Percentiles rank a stretch among this genome's conserved stretches.
Evolutionary conservation across 2,113 vertebrate genomes (phyloP).

Genomic region (Thermophis baileyi): DNA sequence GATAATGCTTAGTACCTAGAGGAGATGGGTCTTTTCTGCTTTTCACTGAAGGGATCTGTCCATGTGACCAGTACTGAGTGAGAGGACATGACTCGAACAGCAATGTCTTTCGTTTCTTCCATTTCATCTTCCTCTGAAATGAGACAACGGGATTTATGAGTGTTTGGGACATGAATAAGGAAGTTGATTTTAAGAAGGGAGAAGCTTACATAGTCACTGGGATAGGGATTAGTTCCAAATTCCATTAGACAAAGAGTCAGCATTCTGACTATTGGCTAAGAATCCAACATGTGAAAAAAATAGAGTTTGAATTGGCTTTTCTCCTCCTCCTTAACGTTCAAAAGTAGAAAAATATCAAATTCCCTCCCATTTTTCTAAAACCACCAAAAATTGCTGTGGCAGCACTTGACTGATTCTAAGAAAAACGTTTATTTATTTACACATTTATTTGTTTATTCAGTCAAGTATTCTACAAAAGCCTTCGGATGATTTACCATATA

Average conservation of each 20-base stretch:
- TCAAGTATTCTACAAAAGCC: background rate
- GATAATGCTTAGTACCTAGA: constrained; percentile 64
- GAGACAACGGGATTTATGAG: constrained; percentile 19
- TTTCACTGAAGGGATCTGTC: constrained; percentile 86
- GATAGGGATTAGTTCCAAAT: background rate
- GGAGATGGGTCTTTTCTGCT: constrained; percentile 71
- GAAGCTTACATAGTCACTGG: background rate
- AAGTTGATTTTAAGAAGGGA: background rate
- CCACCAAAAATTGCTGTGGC: background rate
- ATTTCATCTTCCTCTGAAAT: constrained; percentile 82
- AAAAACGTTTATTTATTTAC: background rate
- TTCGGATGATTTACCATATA: background rate
- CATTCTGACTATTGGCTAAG: background rate
- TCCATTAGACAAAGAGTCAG: background rate
- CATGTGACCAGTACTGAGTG: constrained; percentile 92
- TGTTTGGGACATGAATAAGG: background rate
- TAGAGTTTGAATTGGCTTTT: background rate
- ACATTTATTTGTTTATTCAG: background rate
- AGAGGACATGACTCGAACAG: constrained; percentile 91
- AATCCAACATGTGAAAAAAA: background rate
- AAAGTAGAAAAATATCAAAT: background rate
- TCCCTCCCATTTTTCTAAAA: background rate
- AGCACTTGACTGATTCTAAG: background rate
- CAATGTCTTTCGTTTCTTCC: constrained; percentile 82
- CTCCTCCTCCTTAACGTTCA: background rate